phyloP scores from a whole-genome alignment of 1,140 invertebrate species.

The Drosophila quadrilineata region DNA sequence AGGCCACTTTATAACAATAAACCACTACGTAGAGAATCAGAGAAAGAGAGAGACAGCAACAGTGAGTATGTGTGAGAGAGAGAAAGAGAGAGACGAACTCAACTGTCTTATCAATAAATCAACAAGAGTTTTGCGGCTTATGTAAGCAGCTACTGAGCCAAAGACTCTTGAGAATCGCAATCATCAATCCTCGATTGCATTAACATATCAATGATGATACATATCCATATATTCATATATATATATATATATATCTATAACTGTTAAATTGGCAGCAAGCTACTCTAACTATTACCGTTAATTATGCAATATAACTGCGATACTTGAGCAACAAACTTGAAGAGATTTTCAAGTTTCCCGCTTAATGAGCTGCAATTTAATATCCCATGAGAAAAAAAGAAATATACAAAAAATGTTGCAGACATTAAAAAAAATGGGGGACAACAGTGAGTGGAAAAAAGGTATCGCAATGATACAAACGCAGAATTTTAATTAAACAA shows the following conservation, averaged over 20 bases:
- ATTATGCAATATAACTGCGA: not conserved
- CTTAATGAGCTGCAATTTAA: constrained; percentile 35
- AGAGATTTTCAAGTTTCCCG: not conserved
- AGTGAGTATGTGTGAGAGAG: too few relatives aligned
- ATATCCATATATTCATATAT: too few relatives aligned
- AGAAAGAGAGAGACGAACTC: constrained; percentile 4
- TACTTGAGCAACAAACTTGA: not conserved
- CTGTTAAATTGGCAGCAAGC: too few relatives aligned
- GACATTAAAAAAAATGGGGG: not conserved
- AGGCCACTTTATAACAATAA: constrained; percentile 17
- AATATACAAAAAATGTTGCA: not conserved
- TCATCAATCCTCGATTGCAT: constrained; percentile 1
- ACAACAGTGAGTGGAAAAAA: constrained; percentile 11
- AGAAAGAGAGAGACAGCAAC: constrained; percentile 5
- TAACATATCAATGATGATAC: constrained; percentile 5
- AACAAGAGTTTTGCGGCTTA: constrained; percentile 42
- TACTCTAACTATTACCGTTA: not conserved
- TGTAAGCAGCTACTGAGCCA: constrained; percentile 50
- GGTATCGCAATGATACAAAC: constrained; percentile 39
- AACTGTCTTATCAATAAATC: constrained; percentile 27
- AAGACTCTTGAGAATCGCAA: constrained; percentile 16
- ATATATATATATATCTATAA: too few relatives aligned
- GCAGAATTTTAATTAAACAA: constrained; percentile 71
- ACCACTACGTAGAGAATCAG: constrained; percentile 7
- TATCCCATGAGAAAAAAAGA: not conserved